These are phyloP conservation scores for Toxonevra muliebris DNA, from an alignment of 2,888 invertebrate genomes.

Conservation along the genomic window DNA sequence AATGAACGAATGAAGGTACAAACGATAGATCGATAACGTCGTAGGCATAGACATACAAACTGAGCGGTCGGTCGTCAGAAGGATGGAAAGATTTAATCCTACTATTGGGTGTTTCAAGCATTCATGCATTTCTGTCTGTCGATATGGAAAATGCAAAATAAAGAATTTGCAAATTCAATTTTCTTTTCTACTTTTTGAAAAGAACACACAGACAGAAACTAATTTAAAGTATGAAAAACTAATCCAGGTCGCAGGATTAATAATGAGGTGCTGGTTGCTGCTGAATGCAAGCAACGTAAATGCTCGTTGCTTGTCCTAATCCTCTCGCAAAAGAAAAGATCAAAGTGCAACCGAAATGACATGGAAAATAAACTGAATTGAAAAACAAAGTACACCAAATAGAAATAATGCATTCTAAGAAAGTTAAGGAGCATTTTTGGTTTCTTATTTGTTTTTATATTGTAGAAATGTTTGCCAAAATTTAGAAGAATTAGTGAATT, in stretches of 20 bases:
- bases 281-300: constrained; percentile 16
- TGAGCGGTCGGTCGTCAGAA: too few relatives aligned
- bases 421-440: neutral
- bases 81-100: constrained; percentile 43
- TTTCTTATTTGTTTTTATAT: neutral
- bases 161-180: too few relatives aligned
- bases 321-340: constrained; percentile 4
- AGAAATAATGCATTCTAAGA: neutral
- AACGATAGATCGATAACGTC: too few relatives aligned
- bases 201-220: constrained; percentile 4
- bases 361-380: too few relatives aligned
- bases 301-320: constrained; percentile 47
- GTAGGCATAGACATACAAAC: too few relatives aligned
- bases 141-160: neutral
- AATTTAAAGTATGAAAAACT: constrained; percentile 34
- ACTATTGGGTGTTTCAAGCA: constrained; percentile 44
- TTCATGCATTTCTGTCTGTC: neutral
- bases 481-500: too few relatives aligned
- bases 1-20: neutral
- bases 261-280: constrained; percentile 39
- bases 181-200: too few relatives aligned
- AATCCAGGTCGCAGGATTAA: constrained; percentile 48
- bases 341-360: constrained; percentile 6
- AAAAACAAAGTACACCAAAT: neutral
- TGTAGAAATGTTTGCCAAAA: neutral